Base-by-base conservation (phyloP, 2,888 invertebrate genomes). In the Carterocephalus palaemon region DNA sequence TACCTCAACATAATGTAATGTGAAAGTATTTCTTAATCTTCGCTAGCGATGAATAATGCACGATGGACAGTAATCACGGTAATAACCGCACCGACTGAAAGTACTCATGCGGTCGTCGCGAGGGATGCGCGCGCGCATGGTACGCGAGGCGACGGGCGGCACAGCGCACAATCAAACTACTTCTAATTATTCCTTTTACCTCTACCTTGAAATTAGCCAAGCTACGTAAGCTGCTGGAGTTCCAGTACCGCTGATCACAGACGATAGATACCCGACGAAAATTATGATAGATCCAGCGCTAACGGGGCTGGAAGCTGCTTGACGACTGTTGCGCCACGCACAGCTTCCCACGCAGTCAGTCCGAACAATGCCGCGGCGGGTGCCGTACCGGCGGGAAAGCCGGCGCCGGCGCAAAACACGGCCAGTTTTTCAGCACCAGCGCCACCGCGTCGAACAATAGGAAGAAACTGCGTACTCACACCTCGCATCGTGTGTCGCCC, bases 401-500 rank as follows among this genome's bases (percentile, higher is more conserved):
- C n/a, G n/a, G n/a, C 75, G 57, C 57, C 53, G 54, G 12, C 50
- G 24, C 51, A 70, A 70, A 57, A 52, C 46, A 45, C 24, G 46
- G 46, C 51, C 49, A 55, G 62, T 75, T 78, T 75, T 81, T 77
- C 65, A 67, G 60, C 53, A 56, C n/a, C n/a, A n/a, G n/a, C n/a
- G 57, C 57, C 52, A 62, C 60, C 57, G 55, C 54, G 56, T 53
- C 56, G 58, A 81, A 85, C 85, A 85, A 85, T 85, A 75, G 80
- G 78, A 82, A 74, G 80, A 82, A 81, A 81, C 72, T 67, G 67
- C 64, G 67, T 65, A 79, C 76, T 76, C 77, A 76, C 77, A 75
- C 64, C 64, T 70, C 68, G 69, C 68, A 61, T 59, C 68, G 59
- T 60, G 67, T 67, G 64, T 63, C 67, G 67, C 60, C 64, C 70